phyloP scores from a whole-genome alignment of 2,888 invertebrate genomes.

The Diaperis boleti region DNA sequence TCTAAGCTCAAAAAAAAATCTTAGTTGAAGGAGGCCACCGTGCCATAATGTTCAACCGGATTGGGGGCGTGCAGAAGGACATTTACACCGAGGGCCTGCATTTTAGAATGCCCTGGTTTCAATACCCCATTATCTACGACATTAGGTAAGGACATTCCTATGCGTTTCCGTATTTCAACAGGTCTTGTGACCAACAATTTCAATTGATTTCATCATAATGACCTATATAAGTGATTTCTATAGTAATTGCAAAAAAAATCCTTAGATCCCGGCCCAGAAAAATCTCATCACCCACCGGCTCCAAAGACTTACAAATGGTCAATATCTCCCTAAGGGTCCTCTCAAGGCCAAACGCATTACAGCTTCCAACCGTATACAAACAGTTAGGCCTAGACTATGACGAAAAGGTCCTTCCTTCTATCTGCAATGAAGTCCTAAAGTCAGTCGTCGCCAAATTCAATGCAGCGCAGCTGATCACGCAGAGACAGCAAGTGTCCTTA shows the following conservation, averaged over 20 bases:
- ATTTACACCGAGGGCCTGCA: conserved; percentile 97
- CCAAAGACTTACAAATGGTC: conserved; percentile 99
- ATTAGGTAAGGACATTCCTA: conserved; percentile 74
- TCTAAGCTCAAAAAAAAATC: background rate
- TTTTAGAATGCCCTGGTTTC: conserved; percentile 98
- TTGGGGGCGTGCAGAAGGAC: conserved; percentile 93
- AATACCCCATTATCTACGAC: conserved; percentile 99
- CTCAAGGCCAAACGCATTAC: conserved; percentile 89
- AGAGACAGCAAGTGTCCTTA: conserved; percentile 90
- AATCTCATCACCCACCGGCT: conserved; percentile 96
- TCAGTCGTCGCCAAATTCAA: conserved; percentile 99
- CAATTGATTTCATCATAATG: too few species aligned
- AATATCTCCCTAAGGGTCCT: conserved; percentile 97
- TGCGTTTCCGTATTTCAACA: too few species aligned
- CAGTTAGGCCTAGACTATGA: conserved; percentile 96
- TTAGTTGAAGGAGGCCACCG: conserved; percentile 98
- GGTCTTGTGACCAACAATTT: too few species aligned
- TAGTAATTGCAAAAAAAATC: too few species aligned
- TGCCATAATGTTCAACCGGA: conserved; percentile 97
- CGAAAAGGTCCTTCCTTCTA: conserved; percentile 97
- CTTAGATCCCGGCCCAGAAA: conserved; percentile 91
- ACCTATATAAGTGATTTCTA: too few species aligned
- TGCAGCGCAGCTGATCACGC: conserved; percentile 98
- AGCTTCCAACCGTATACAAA: conserved; percentile 90
- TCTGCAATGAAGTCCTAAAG: conserved; percentile 98